Evolutionary conservation across 1,140 invertebrate species (phyloP).

Genomic region (Sitophilus oryzae): DNA sequence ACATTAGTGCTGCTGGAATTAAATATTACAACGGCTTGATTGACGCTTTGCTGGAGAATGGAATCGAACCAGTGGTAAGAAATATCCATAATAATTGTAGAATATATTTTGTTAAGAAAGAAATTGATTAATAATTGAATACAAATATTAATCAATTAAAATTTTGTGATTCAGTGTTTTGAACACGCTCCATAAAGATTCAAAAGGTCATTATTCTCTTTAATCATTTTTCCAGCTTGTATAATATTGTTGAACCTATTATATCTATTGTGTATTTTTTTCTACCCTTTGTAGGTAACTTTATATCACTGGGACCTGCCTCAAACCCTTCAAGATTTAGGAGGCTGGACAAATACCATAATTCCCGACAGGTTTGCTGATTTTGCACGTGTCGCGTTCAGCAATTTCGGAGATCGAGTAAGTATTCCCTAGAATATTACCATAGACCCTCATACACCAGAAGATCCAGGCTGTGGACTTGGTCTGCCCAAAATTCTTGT

Average conservation of each 20-base stretch:
- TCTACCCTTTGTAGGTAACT: slow-evolving; percentile 50
- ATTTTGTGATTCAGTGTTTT: not conserved
- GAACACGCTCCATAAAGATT: not conserved
- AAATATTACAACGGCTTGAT: slow-evolving; percentile 61
- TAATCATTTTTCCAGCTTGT: not conserved
- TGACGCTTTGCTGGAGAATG: slow-evolving; percentile 50
- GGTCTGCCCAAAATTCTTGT: too few species aligned
- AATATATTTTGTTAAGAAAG: not conserved
- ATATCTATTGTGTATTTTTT: slow-evolving; percentile 43
- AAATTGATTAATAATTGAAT: not conserved
- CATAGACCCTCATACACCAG: too few species aligned
- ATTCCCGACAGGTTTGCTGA: slow-evolving; percentile 36
- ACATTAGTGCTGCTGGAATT: slow-evolving; percentile 54
- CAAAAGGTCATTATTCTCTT: not conserved
- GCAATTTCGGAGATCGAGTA: slow-evolving; percentile 23
- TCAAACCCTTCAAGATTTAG: slow-evolving; percentile 35
- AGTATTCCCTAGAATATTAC: slow-evolving; percentile 44
- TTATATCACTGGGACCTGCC: slow-evolving; percentile 38
- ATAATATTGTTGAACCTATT: slow-evolving; percentile 37
- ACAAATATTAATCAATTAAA: not conserved
- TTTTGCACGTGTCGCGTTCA: slow-evolving; percentile 28
- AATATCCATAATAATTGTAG: too few species aligned
- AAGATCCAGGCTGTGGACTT: too few species aligned
- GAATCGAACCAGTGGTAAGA: slow-evolving; percentile 59
- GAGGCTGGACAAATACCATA: slow-evolving; percentile 35